A percentile compares a stretch with the other conserved stretches of the same genome.
Conservation (phyloP, 2,797 vertebrate genomes). For the Takifugu ocellatus region DNA sequence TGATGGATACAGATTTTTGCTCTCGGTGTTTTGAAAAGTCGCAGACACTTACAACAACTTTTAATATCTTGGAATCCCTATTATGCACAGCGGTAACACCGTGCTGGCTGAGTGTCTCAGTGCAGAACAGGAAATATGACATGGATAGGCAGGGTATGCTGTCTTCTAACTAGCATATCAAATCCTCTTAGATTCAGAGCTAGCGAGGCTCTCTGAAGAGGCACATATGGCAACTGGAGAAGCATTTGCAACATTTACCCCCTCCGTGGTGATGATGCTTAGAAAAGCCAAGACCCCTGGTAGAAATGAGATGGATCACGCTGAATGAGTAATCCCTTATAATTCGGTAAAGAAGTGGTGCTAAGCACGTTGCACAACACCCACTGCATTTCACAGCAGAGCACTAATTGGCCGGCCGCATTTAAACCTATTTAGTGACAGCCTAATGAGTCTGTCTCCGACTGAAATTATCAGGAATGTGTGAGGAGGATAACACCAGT, state of each 20-base stretch:
- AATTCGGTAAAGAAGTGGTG: slow-evolving; percentile 74
- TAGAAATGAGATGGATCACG: slow-evolving; percentile 77
- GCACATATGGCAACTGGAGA: slow-evolving; percentile 66
- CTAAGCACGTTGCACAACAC: slow-evolving; percentile 71
- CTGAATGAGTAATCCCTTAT: slow-evolving; percentile 77
- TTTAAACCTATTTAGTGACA: slow-evolving; percentile 79
- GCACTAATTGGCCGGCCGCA: slow-evolving; percentile 77
- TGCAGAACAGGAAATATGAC: slow-evolving; percentile 60
- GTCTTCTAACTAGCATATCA: slow-evolving; percentile 70
- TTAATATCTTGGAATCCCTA: slow-evolving; percentile 72
- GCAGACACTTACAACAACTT: slow-evolving; percentile 61
- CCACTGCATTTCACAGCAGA: slow-evolving; percentile 74
- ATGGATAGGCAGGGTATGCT: slow-evolving; percentile 55
- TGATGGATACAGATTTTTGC: slow-evolving; percentile 55
- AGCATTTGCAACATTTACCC: slow-evolving; percentile 69
- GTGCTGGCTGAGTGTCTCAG: slow-evolving; percentile 59
- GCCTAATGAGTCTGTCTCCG: slow-evolving; percentile 74
- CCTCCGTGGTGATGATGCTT: slow-evolving; percentile 59
- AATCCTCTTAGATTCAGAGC: slow-evolving; percentile 68
- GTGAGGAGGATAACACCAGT: slow-evolving; percentile 62
- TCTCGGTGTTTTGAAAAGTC: slow-evolving; percentile 49
- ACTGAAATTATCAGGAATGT: slow-evolving; percentile 63
- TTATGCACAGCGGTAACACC: slow-evolving; percentile 62
- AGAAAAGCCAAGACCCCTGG: slow-evolving; percentile 73
- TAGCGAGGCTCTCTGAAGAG: slow-evolving; percentile 50